Conservation (phyloP, 1,140 invertebrate genomes). For the Brachionus plicatilis region DNA sequence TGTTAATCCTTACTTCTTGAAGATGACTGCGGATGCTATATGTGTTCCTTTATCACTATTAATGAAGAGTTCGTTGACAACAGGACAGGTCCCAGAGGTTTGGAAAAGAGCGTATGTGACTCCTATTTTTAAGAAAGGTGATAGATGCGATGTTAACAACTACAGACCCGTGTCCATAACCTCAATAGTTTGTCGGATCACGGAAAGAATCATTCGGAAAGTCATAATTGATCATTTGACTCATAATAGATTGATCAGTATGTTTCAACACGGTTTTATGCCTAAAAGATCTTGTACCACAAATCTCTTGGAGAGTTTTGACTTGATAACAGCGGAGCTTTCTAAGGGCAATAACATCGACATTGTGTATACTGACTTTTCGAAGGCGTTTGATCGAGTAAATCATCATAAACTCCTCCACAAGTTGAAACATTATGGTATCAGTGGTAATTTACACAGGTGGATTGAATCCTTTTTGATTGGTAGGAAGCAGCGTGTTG, state of each 20-base stretch:
- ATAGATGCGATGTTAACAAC: background rate
- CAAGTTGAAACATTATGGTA: conserved; percentile 38
- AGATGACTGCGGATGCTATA: background rate
- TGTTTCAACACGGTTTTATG: background rate
- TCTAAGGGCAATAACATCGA: no score
- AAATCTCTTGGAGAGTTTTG: conserved; percentile 39
- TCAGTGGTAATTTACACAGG: conserved; percentile 13
- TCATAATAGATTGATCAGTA: background rate
- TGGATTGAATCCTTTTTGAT: conserved; percentile 41
- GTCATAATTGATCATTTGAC: background rate
- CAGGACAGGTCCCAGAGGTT: background rate
- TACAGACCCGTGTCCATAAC: conserved; percentile 31
- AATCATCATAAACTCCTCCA: conserved; percentile 40
- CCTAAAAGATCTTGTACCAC: background rate
- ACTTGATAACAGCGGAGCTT: conserved; percentile 24
- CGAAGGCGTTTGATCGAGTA: background rate
- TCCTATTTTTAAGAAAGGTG: conserved; percentile 7
- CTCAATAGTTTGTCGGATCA: background rate
- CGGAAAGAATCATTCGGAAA: conserved; percentile 11
- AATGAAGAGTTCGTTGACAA: background rate
- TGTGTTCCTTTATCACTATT: background rate
- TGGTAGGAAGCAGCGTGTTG: conserved; percentile 18
- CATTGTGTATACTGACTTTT: no score
- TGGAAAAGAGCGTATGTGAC: conserved; percentile 21
- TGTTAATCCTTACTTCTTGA: background rate